Percentiles rank a stretch among this genome's conserved stretches.
Evolutionary conservation across 2,888 invertebrate species (phyloP).

Genomic region (Blastobasis lacticolella): DNA sequence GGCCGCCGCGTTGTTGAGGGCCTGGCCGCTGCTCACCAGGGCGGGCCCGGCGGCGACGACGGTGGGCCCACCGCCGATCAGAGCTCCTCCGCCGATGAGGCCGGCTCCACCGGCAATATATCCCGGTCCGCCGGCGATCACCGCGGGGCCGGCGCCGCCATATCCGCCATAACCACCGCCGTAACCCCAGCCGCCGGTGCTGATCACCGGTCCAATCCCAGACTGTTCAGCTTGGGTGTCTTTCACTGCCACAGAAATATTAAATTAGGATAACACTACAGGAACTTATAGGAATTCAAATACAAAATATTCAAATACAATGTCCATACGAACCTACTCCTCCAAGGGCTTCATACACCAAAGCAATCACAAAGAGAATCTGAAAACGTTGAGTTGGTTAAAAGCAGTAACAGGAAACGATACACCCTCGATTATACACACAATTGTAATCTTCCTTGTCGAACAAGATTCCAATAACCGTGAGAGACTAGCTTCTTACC

Average conservation of each 20-base stretch:
- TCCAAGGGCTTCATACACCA: slow-evolving; percentile 55
- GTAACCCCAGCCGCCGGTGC: too few species aligned
- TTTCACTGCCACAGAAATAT: slow-evolving; percentile 22
- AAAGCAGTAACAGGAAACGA: too few species aligned
- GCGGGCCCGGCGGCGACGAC: slow-evolving; percentile 16
- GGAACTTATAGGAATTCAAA: too few species aligned
- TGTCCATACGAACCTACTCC: slow-evolving; percentile 38
- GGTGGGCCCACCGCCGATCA: slow-evolving; percentile 3
- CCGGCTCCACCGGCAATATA: slow-evolving; percentile 13
- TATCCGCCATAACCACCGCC: too few species aligned
- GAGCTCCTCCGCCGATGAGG: slow-evolving; percentile 12
- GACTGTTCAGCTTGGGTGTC: slow-evolving; percentile 36
- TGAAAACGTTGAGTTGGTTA: slow-evolving; percentile 24
- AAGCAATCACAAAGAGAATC: slow-evolving; percentile 64
- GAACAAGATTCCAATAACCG: neutral
- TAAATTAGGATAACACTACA: too few species aligned
- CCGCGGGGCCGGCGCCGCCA: slow-evolving; percentile 13
- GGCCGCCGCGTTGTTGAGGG: slow-evolving; percentile 56
- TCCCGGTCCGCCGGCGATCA: slow-evolving; percentile 23
- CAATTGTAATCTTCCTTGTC: neutral
- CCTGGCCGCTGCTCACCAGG: slow-evolving; percentile 37
- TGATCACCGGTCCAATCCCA: slow-evolving; percentile 16
- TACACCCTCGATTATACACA: too few species aligned
- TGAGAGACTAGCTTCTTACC: slow-evolving; percentile 34
- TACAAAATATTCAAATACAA: neutral